Conservation (phyloP, 2,888 invertebrate genomes). For the Incurvaria masculella region DNA sequence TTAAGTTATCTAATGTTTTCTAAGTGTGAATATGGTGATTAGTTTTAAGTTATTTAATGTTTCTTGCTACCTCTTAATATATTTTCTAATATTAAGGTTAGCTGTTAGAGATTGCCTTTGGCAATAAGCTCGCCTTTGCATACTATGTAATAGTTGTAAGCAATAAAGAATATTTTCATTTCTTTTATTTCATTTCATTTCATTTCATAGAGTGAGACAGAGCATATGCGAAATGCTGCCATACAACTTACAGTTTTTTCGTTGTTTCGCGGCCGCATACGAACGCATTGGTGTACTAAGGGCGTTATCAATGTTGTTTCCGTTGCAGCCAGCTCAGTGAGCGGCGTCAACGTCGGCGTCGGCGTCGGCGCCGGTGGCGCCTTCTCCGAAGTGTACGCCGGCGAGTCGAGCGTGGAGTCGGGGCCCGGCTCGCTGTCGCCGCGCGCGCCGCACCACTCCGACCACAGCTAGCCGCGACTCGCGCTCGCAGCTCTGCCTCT, state of each 20-base stretch:
- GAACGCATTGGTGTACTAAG: slow-evolving; percentile 1
- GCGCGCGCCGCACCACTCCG: slow-evolving; percentile 34
- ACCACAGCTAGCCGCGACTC: slow-evolving; percentile 38
- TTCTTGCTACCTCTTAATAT: too few species aligned
- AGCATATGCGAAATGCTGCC: slow-evolving; percentile 5
- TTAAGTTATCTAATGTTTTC: too few species aligned
- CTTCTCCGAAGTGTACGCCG: slow-evolving; percentile 48
- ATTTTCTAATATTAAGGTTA: too few species aligned
- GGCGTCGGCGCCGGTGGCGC: slow-evolving; percentile 44
- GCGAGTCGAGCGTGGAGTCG: slow-evolving; percentile 48
- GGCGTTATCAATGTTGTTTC: neutral
- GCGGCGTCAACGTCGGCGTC: slow-evolving; percentile 26
- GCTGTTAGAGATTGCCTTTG: too few species aligned
- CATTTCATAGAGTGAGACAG: neutral
- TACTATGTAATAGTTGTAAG: too few species aligned
- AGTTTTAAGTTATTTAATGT: too few species aligned
- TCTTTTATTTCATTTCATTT: too few species aligned
- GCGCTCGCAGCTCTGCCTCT: neutral
- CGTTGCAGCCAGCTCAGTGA: neutral
- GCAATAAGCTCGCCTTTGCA: too few species aligned
- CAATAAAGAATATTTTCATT: too few species aligned
- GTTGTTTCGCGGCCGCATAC: slow-evolving; percentile 6
- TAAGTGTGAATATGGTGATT: too few species aligned
- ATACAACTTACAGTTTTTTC: slow-evolving; percentile 5
- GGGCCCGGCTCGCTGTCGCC: slow-evolving; percentile 48